Percentiles rank a stretch among this genome's conserved stretches.
Evolutionary conservation across 1,140 invertebrate genomes (phyloP).

Genomic region (Penaeus chinensis): DNA sequence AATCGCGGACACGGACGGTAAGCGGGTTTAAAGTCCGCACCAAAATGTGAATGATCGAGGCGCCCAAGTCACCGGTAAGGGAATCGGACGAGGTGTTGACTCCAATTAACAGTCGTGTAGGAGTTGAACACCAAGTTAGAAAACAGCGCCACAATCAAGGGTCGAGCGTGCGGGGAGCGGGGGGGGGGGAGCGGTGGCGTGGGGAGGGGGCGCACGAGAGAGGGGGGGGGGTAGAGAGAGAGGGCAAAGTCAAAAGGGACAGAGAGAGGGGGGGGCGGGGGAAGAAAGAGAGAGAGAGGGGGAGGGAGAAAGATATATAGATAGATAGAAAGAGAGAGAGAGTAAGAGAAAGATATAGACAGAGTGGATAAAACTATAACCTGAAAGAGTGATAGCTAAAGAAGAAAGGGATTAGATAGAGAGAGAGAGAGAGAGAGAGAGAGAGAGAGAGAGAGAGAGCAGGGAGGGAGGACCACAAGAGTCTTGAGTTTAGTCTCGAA

Average conservation of each 20-base stretch:
- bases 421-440: too few species aligned
- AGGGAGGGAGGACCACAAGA: too few species aligned
- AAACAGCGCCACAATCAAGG: constrained; percentile 57
- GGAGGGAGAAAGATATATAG: too few species aligned
- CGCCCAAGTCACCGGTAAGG: constrained; percentile 31
- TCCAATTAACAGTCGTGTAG: constrained; percentile 55
- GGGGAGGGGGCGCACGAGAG: not conserved
- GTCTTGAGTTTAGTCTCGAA: too few species aligned
- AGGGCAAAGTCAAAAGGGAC: not conserved
- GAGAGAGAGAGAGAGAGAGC: too few species aligned
- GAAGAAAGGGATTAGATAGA: too few species aligned
- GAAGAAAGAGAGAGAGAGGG: too few species aligned
- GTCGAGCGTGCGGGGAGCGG: not conserved
- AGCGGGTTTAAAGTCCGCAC: too few species aligned
- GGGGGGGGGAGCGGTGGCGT: not conserved
- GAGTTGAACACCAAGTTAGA: constrained; percentile 48
- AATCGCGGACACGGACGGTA: not conserved
- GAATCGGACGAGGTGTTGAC: constrained; percentile 57
- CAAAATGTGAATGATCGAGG: not conserved
- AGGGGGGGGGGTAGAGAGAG: not conserved
- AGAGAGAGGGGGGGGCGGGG: not conserved
- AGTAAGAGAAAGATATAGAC: too few species aligned
- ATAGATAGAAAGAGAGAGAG: too few species aligned
- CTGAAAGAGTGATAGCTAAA: too few species aligned
- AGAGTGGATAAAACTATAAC: too few species aligned